Percentiles rank a stretch among this genome's conserved stretches.
phyloP scores from a whole-genome alignment of 2,113 vertebrate species.

The Sapayoa aenigma region DNA sequence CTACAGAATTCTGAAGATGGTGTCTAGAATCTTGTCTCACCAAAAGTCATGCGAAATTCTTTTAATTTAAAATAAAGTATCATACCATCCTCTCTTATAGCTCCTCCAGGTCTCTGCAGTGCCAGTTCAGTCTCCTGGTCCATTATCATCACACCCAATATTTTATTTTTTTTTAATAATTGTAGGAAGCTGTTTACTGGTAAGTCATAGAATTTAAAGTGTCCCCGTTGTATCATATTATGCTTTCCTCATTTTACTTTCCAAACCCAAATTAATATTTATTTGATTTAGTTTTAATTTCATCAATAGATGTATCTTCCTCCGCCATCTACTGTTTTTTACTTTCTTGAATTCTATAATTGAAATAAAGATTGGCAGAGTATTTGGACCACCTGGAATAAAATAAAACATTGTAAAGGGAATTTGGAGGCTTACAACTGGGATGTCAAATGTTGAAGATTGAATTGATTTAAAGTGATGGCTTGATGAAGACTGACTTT shows the following conservation, averaged over 20 bases:
- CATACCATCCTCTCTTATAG: not conserved
- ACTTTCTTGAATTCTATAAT: not conserved
- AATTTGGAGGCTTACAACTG: not conserved
- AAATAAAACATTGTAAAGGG: not conserved
- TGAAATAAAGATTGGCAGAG: not conserved
- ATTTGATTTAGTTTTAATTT: not conserved
- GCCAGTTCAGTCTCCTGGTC: not conserved
- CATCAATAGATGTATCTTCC: not conserved
- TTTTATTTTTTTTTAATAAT: not conserved
- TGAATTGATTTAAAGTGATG: not conserved
- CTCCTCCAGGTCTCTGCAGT: not conserved
- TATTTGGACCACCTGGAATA: not conserved
- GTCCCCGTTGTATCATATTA: not conserved
- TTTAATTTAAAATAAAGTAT: not conserved
- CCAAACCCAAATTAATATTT: not conserved
- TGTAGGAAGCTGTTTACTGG: not conserved
- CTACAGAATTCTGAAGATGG: not conserved
- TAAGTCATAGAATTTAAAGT: not conserved
- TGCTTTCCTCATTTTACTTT: not conserved
- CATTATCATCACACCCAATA: rapidly evolving
- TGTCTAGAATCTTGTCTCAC: not conserved
- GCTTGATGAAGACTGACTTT: slow-evolving; percentile 12
- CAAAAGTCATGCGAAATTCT: not conserved
- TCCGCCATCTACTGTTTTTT: not conserved
- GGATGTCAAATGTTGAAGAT: not conserved